These are phyloP conservation scores for Gadopsis bispinosus DNA, from an alignment of 2,797 vertebrate species.

Conservation along the genomic window DNA sequence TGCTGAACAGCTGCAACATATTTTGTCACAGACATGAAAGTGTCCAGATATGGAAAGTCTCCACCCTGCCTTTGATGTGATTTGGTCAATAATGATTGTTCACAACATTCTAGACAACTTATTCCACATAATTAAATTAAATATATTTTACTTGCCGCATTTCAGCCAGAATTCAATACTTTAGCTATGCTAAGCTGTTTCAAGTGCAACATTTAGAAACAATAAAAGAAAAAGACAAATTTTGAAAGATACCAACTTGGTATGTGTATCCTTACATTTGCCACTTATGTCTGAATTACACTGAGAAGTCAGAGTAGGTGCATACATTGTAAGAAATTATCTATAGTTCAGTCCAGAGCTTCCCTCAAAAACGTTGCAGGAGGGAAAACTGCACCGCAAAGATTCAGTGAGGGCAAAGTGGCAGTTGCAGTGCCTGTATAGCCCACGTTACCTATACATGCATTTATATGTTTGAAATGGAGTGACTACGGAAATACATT, in stretches of 20 bases:
- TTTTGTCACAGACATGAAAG: not conserved
- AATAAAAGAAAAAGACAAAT: no score
- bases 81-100: conserved; percentile 11
- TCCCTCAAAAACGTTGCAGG: not conserved
- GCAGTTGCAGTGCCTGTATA: not conserved
- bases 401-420: not conserved
- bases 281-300: not conserved
- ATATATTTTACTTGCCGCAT: not conserved
- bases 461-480: not conserved
- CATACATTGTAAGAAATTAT: not conserved
- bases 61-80: not conserved
- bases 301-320: not conserved
- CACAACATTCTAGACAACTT: not conserved
- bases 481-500: not conserved
- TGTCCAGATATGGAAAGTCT: not conserved
- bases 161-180: not conserved
- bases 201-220: no score
- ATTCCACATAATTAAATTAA: not conserved
- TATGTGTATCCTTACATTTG: not conserved
- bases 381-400: not conserved
- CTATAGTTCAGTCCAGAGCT: conserved; percentile 1
- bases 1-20: not conserved
- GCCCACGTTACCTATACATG: not conserved
- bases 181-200: no score
- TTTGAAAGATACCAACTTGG: no score